phyloP scores from a whole-genome alignment of 30 jellyfish, hydroid and myxozoan species.

The Phacellophora camtschatica region DNA sequence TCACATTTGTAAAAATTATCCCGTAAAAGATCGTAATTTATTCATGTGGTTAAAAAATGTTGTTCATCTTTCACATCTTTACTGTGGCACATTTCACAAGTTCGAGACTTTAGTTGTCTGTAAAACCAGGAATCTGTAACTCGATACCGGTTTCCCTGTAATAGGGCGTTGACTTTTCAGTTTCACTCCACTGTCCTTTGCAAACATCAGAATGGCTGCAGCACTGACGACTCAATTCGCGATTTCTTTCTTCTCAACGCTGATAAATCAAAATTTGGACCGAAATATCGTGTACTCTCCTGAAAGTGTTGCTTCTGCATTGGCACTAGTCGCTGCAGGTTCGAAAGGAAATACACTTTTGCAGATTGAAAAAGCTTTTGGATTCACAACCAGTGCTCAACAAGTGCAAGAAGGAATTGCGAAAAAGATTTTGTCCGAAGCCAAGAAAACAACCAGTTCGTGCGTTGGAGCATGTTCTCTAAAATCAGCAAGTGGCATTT shows the following conservation, averaged over 20 bases:
- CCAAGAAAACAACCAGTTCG: neutral
- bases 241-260: conserved; percentile 48
- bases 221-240: conserved; percentile 49
- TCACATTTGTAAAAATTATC: too few relatives aligned
- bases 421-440: neutral
- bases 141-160: too few relatives aligned
- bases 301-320: conserved; percentile 52
- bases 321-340: conserved; percentile 72
- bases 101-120: too few relatives aligned
- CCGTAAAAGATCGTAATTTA: too few relatives aligned
- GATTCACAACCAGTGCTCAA: neutral
- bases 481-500: conserved; percentile 48
- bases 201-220: conserved; percentile 7
- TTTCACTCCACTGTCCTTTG: neutral
- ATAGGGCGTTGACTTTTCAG: too few relatives aligned
- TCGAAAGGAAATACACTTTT: conserved; percentile 60
- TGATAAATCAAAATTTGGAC: conserved; percentile 7
- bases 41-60: too few relatives aligned
- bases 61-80: too few relatives aligned
- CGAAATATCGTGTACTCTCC: conserved; percentile 66
- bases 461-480: conserved; percentile 18
- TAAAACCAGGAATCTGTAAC: too few relatives aligned
- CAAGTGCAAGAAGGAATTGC: conserved; percentile 23
- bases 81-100: too few relatives aligned
- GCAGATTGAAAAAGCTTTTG: conserved; percentile 32